A percentile compares a stretch with the other conserved stretches of the same genome.
These are phyloP conservation scores for Adela reaumurella DNA, from an alignment of 2,888 invertebrate genomes.

Conservation along the genomic window DNA sequence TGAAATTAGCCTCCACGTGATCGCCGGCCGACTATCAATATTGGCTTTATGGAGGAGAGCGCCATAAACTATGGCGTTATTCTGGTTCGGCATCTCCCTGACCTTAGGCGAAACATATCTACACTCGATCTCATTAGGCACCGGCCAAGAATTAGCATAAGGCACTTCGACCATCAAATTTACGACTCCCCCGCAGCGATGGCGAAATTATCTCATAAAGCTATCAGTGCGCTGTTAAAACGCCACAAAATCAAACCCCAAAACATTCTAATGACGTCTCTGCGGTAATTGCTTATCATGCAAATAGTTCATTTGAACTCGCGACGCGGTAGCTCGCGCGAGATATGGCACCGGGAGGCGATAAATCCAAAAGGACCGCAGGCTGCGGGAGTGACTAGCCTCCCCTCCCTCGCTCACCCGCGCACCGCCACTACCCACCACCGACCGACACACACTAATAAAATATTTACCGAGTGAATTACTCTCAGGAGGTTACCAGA, in stretches of 20 bases:
- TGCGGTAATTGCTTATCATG: conserved; percentile 10
- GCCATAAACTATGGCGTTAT: background rate
- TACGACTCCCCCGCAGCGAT: conserved; percentile 1
- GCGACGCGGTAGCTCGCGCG: background rate
- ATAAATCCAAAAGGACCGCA: background rate
- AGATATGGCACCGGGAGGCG: background rate
- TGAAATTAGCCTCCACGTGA: background rate
- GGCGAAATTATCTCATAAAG: conserved; percentile 8
- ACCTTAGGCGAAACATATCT: background rate
- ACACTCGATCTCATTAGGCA: background rate
- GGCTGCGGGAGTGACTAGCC: background rate
- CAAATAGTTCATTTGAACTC: conserved; percentile 13
- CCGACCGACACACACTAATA: conserved; percentile 16
- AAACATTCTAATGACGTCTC: conserved; percentile 8
- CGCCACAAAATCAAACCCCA: conserved; percentile 8
- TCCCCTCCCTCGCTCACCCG: background rate
- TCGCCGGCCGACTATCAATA: background rate
- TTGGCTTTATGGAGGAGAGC: background rate
- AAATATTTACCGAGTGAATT: conserved; percentile 30
- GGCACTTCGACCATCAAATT: conserved; percentile 1
- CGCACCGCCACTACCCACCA: background rate
- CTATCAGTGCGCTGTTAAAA: conserved; percentile 8
- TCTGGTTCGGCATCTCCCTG: background rate
- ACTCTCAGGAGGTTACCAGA: conserved; percentile 22
- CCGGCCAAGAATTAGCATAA: background rate